Percentiles rank a stretch among this genome's conserved stretches.
These are phyloP conservation scores for Pedionomus torquatus DNA, from an alignment of 2,113 vertebrate species.

Conservation along the genomic window DNA sequence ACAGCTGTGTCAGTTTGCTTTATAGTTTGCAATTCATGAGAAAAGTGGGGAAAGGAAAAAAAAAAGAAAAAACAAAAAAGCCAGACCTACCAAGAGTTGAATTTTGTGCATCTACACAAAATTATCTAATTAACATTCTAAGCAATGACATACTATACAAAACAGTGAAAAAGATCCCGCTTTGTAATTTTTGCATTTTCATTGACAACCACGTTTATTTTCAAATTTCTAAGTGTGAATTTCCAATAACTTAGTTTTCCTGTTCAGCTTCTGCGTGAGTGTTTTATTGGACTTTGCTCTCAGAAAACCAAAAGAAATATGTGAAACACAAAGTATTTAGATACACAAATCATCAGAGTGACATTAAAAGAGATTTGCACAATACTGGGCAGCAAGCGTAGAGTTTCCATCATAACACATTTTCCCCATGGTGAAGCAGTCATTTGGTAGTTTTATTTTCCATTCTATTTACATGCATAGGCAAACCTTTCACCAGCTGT, in stretches of 20 bases:
- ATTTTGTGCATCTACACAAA: neutral
- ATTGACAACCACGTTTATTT: neutral
- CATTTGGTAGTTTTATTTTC: neutral
- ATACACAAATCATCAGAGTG: neutral
- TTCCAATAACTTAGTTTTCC: neutral
- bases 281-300: neutral
- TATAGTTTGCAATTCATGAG: neutral
- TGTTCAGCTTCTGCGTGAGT: neutral
- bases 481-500: neutral
- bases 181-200: neutral
- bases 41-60: neutral
- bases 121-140: neutral
- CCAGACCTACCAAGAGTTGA: neutral
- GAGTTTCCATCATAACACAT: neutral
- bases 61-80: neutral
- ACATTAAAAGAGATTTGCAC: neutral
- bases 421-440: neutral
- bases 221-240: neutral
- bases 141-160: neutral
- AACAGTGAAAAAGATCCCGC: neutral
- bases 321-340: neutral
- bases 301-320: neutral
- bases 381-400: neutral
- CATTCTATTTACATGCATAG: neutral
- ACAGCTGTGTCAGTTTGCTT: neutral